Conservation (phyloP, 2,797 vertebrate species). For the Rhinoraja longicauda region DNA sequence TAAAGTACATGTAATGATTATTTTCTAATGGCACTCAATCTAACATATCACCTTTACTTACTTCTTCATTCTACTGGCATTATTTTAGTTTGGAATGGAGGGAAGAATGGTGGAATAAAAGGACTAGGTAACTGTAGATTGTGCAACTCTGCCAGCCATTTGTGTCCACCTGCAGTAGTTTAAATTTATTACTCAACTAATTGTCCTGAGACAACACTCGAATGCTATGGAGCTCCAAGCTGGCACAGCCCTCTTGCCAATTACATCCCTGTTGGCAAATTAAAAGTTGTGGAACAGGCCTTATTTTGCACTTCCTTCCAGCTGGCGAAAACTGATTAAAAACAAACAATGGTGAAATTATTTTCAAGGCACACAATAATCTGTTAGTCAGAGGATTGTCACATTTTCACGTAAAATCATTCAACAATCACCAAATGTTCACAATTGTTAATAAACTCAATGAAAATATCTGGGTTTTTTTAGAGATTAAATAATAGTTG, state of each 20-base stretch:
- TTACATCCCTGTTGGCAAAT: not conserved
- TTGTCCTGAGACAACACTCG: not conserved
- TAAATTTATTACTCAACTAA: not conserved
- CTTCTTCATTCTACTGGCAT: not conserved
- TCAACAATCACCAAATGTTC: not conserved
- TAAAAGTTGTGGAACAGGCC: not conserved
- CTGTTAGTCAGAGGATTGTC: not conserved
- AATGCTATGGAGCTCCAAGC: not conserved
- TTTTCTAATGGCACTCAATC: not conserved
- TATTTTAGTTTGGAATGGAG: not conserved
- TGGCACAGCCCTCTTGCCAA: not conserved
- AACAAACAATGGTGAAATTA: not conserved
- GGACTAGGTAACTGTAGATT: not conserved
- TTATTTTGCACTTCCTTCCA: not conserved
- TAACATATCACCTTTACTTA: too few relatives aligned
- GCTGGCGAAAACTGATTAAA: not conserved
- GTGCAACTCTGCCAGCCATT: not conserved
- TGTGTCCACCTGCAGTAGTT: not conserved
- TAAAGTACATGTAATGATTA: not conserved
- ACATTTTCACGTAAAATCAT: not conserved
- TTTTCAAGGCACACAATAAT: not conserved
- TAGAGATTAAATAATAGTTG: not conserved
- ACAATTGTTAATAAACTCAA: not conserved
- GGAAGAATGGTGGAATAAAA: not conserved
- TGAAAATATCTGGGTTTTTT: not conserved